Evolutionary conservation across 2,888 invertebrate genomes (phyloP).

Genomic region (Eilema caniola): DNA sequence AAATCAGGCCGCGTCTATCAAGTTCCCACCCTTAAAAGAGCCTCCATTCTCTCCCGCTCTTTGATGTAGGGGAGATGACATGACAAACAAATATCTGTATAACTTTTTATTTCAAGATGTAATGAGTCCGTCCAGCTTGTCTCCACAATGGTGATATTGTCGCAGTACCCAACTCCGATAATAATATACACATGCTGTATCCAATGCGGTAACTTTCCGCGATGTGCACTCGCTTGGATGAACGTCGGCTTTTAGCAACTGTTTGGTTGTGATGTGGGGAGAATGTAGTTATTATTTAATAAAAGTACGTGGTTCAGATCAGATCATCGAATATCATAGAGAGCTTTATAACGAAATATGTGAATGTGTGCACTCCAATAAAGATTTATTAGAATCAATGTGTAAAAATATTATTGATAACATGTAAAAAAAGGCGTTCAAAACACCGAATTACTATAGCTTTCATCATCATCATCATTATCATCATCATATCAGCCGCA

Average conservation of each 20-base stretch:
- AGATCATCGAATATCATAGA: neutral
- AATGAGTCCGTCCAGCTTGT: slow-evolving; percentile 47
- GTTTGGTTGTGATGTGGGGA: slow-evolving; percentile 29
- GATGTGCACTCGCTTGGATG: slow-evolving; percentile 45
- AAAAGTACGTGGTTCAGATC: neutral
- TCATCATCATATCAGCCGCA: no score
- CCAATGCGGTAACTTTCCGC: slow-evolving; percentile 50
- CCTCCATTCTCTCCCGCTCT: neutral
- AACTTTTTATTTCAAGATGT: slow-evolving; percentile 22
- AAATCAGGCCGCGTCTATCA: neutral
- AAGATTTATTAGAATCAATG: no score
- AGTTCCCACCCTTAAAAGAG: neutral
- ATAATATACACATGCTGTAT: slow-evolving; percentile 39
- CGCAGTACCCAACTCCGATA: slow-evolving; percentile 46
- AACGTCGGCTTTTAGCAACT: slow-evolving; percentile 44
- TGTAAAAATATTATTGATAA: no score
- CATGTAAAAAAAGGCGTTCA: no score
- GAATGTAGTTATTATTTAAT: neutral
- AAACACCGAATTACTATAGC: no score
- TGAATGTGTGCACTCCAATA: no score
- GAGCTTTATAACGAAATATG: no score
- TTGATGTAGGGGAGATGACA: slow-evolving; percentile 14
- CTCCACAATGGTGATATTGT: slow-evolving; percentile 43
- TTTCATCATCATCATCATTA: no score
- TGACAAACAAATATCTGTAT: slow-evolving; percentile 1